These are phyloP conservation scores for Equus przewalskii DNA, from an alignment of 2,113 vertebrate genomes.

Conservation along the genomic window DNA sequence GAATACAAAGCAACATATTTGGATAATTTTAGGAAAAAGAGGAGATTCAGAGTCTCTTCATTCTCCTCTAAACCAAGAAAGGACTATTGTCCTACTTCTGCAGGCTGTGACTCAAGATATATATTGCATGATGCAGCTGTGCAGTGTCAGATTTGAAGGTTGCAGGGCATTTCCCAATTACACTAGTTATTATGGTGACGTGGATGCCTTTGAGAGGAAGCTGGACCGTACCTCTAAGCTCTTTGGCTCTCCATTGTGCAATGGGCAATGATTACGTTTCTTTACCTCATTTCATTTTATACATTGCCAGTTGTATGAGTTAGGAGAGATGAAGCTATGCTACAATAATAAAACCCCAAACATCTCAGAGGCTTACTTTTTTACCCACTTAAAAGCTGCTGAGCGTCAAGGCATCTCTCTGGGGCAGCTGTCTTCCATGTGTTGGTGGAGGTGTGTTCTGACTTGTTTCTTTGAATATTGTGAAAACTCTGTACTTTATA, in stretches of 20 bases:
- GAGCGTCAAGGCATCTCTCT: not conserved
- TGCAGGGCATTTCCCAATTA: not conserved
- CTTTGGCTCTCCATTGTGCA: not conserved
- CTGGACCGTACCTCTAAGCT: not conserved
- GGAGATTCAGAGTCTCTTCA: not conserved
- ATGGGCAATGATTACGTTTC: not conserved
- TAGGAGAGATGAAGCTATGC: not conserved
- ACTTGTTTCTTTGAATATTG: conserved; percentile 24
- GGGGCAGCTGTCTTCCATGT: not conserved
- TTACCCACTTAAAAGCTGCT: not conserved
- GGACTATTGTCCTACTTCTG: not conserved
- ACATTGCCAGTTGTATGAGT: not conserved
- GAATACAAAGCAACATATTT: not conserved
- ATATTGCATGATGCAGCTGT: not conserved
- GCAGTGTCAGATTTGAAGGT: not conserved
- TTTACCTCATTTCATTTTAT: not conserved
- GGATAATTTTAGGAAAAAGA: not conserved
- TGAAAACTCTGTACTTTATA: not conserved
- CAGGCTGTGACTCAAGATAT: not conserved
- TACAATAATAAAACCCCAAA: not conserved
- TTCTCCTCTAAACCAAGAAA: not conserved
- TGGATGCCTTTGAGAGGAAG: not conserved
- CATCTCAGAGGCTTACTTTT: not conserved
- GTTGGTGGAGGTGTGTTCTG: not conserved
- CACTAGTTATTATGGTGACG: not conserved